Evolutionary conservation across 2,888 invertebrate genomes (phyloP).

Genomic region (Heliconius erato): DNA sequence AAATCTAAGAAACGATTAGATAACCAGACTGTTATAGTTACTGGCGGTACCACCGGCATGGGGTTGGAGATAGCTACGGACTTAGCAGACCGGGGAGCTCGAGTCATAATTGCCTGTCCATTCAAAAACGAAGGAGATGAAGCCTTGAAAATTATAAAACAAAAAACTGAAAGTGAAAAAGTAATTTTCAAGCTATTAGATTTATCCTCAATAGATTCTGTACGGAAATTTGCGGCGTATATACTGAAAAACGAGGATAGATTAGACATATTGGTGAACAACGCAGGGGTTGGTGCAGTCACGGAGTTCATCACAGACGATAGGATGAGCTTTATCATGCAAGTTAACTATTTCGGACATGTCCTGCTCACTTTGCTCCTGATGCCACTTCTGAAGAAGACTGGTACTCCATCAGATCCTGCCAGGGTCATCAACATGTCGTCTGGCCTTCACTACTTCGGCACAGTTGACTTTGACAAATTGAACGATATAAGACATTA

Average conservation of each 20-base stretch:
- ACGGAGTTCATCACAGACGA: constrained; percentile 87
- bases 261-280: constrained; percentile 93
- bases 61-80: constrained; percentile 73
- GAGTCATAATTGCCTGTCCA: constrained; percentile 76
- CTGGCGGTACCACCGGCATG: constrained; percentile 77
- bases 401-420: constrained; percentile 79
- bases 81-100: constrained; percentile 74
- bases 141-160: constrained; percentile 87
- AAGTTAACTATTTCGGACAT: constrained; percentile 96
- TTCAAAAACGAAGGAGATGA: constrained; percentile 68
- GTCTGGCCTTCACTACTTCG: constrained; percentile 88
- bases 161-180: constrained; percentile 88
- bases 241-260: constrained; percentile 89
- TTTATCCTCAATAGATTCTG: constrained; percentile 89
- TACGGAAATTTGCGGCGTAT: constrained; percentile 92
- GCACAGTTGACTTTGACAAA: constrained; percentile 88
- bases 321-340: constrained; percentile 94
- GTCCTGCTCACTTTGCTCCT: constrained; percentile 95
- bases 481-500: constrained; percentile 79
- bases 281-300: constrained; percentile 91
- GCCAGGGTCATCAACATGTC: constrained; percentile 91
- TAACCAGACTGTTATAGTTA: constrained; percentile 70
- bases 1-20: constrained; percentile 58
- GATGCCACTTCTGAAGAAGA: constrained; percentile 89
- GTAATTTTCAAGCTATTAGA: constrained; percentile 90